Evolutionary conservation across 2,888 invertebrate species (phyloP).

Genomic region (Agrotis exclamationis): DNA sequence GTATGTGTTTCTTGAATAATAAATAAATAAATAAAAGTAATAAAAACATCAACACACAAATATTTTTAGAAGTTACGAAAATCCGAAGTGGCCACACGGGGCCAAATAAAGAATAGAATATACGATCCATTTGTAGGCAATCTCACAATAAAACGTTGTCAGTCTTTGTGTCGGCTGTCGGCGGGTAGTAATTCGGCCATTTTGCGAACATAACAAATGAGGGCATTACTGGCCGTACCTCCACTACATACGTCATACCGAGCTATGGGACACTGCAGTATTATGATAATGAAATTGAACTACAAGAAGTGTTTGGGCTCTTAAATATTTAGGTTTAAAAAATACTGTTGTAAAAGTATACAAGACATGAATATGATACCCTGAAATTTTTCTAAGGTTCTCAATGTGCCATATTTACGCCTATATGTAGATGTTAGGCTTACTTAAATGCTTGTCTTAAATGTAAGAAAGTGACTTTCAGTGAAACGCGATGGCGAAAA

Average conservation of each 20-base stretch:
- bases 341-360: too few species aligned
- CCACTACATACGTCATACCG: constrained; percentile 76
- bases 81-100: constrained; percentile 48
- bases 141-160: constrained; percentile 86
- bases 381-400: not conserved
- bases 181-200: constrained; percentile 80
- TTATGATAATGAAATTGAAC: constrained; percentile 40
- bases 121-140: constrained; percentile 86
- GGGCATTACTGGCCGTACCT: constrained; percentile 79
- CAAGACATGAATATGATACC: too few species aligned
- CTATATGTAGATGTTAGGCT: not conserved
- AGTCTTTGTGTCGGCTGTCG: constrained; percentile 84
- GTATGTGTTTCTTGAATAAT: too few species aligned
- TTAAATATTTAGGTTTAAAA: too few species aligned
- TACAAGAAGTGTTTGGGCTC: too few species aligned
- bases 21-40: too few species aligned
- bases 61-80: constrained; percentile 43
- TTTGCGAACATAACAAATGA: constrained; percentile 88
- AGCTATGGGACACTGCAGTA: constrained; percentile 44
- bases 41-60: constrained; percentile 17
- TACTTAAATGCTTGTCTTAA: too few species aligned
- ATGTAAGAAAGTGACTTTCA: not conserved
- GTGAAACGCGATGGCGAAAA: too few species aligned
- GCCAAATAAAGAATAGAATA: constrained; percentile 72
- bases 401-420: not conserved